Evolutionary conservation across 2,113 vertebrate species (phyloP), one percentile per base, ranked within the genome.

Genomic region (Jacana jacana): DNA sequence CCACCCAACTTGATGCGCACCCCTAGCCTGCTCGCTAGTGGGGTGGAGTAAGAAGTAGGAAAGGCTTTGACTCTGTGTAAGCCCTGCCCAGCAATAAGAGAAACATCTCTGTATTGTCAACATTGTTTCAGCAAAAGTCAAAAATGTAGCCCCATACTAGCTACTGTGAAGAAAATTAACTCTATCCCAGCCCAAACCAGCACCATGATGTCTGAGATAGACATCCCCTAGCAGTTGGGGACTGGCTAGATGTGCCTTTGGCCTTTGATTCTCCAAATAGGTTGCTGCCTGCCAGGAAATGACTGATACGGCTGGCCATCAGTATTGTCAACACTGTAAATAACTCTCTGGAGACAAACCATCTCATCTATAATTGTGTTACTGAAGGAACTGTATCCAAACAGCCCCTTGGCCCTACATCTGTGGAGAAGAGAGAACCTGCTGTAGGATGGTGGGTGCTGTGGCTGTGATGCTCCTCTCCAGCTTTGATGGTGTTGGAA

Each of bases 241-340:
- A 23, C 61, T 78, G 64, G 18, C 37, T 68, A 30, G 44, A 75
- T 91, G 87, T 94, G 33, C 54, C 75, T 81, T 71, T 85, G 49
- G 58, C 68, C 14, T 17, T 73, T 42, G 39, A 27, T 87, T 81
- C 28, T 78, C 48, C 54, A 11, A n/a, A 42, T 27, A 42, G 5
- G 7, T 48, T 72, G 19, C 44, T 95, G 22, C 52, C n/a, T 88
- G 13, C 57, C 81, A 66, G 35, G 51, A 85, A 93, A 33, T 63
- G 27, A 22, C 35, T 73, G 61, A 31, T 76, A 16, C 1, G 13
- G 10, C n/a, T 88, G 54, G 8, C 0, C 0, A 8, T 75, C 24
- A 15, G 24, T 49, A 44, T 81, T 86, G 76, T 23, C 58, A 63
- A n/a, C 44, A 19, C 20, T 31, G 20, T 68, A n/a, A 72, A 81